Evolutionary conservation across 2,797 vertebrate genomes (phyloP).

Genomic region (Chelmon rostratus): DNA sequence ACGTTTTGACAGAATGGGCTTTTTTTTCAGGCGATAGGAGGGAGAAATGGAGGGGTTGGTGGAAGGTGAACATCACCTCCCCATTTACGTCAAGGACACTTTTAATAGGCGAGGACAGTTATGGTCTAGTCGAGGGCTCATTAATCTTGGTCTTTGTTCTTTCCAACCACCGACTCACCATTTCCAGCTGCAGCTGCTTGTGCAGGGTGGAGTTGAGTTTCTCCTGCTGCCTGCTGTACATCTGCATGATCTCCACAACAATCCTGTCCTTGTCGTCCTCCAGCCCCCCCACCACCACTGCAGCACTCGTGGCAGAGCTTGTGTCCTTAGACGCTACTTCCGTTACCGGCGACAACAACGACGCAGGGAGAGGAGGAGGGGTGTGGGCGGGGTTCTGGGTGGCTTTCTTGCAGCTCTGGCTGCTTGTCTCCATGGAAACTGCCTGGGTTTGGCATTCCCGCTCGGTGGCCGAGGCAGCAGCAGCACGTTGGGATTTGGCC

Average conservation of each 20-base stretch:
- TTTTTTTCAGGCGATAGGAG: conserved; percentile 9
- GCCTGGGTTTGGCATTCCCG: conserved; percentile 80
- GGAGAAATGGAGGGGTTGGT: conserved; percentile 8
- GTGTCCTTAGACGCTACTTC: conserved; percentile 81
- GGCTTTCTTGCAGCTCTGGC: conserved; percentile 78
- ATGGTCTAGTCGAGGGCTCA: conserved; percentile 14
- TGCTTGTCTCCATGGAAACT: conserved; percentile 85
- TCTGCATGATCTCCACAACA: conserved; percentile 97
- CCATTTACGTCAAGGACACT: conserved; percentile 50
- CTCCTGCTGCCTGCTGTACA: conserved; percentile 96
- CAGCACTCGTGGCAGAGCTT: conserved; percentile 53
- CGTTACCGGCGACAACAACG: conserved; percentile 64
- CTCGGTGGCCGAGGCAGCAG: conserved; percentile 68
- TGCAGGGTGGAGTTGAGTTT: conserved; percentile 94
- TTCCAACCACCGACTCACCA: conserved; percentile 85
- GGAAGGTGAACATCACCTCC: conserved; percentile 59
- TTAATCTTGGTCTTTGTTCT: conserved; percentile 55
- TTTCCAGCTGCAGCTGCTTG: conserved; percentile 96
- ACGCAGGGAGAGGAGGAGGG: conserved; percentile 57
- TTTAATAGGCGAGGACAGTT: conserved; percentile 48
- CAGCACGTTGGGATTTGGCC: conserved; percentile 84
- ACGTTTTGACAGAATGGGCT: neutral
- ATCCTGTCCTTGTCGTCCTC: conserved; percentile 97
- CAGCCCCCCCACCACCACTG: conserved; percentile 76
- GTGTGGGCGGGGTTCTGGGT: conserved; percentile 79